Evolutionary conservation across 2,888 invertebrate species (phyloP), one percentile per base, ranked within the genome.

Genomic region (Drosophila ustulata): DNA sequence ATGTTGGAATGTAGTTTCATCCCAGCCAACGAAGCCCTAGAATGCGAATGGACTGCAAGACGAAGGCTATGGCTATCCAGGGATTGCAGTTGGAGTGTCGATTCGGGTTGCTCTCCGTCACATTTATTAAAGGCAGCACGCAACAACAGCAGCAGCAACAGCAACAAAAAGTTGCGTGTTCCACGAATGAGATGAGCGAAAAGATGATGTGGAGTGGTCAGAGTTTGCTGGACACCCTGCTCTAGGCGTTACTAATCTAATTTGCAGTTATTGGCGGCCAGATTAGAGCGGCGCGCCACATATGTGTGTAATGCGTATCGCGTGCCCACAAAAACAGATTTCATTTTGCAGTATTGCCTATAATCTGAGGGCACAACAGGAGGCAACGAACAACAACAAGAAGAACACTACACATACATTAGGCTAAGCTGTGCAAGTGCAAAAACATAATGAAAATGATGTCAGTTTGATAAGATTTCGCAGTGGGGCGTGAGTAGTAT

Each of bases 371-470:
- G 8, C 64, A 50, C 71, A 65, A 4, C 66, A 9, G 74, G 63
- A 37, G 70, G 43, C 25, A 9, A 6, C 55, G 51, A 39, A 51
- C 5, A 37, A 8, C 18, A 11, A n/a, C 7, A 9, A 52, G 9
- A n/a, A 37, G 55, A 62, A 41, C 25, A 43, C 66, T 49, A 58
- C 28, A 18, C 79, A 26, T 49, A 64, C 81, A 83, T 88, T 83
- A 83, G 79, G 65, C 64, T 78, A 81, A 75, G 89, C 83, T 83
- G 83, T 75, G 82, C 78, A 72, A 83, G 78, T 78, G 72, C 84
- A 75, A 84, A 88, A 88, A 73, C 80, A 83, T 88, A 88, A 87
- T 83, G 87, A 88, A 84, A 86, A 83, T 83, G 84, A 83, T 88
- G 75, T 84, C 75, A 87, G 87, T 81, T 83, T 83, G 82, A 87